Percentiles rank a stretch among this genome's conserved stretches.
Conservation (phyloP, 2,888 invertebrate species). For the Molanna angustata region DNA sequence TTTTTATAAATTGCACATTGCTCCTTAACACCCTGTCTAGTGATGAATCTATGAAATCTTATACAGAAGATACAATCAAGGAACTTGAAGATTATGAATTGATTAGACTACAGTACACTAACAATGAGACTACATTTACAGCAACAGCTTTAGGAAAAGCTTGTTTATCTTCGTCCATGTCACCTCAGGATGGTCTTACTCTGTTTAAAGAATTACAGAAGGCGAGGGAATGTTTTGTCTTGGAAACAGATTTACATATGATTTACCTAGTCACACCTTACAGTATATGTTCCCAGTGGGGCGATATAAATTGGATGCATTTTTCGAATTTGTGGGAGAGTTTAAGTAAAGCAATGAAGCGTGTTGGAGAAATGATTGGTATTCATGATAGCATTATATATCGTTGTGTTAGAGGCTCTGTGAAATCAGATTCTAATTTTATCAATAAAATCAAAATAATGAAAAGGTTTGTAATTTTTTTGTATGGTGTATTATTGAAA, state of each 20-base stretch:
- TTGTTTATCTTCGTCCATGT: slow-evolving; percentile 87
- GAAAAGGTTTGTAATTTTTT: slow-evolving; percentile 62
- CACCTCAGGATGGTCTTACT: slow-evolving; percentile 90
- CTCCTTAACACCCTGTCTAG: slow-evolving; percentile 37
- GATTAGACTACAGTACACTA: slow-evolving; percentile 60
- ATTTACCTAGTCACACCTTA: slow-evolving; percentile 95
- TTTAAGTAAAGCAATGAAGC: slow-evolving; percentile 72
- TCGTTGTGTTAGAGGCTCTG: slow-evolving; percentile 67
- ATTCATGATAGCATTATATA: slow-evolving; percentile 84
- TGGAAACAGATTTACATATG: slow-evolving; percentile 93
- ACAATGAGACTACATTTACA: slow-evolving; percentile 55
- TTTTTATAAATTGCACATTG: slow-evolving; percentile 80
- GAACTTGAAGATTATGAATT: slow-evolving; percentile 66
- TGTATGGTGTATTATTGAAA: neutral
- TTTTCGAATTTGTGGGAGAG: slow-evolving; percentile 80
- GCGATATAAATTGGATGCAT: slow-evolving; percentile 77
- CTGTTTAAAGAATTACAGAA: slow-evolving; percentile 87
- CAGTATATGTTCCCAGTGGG: slow-evolving; percentile 77
- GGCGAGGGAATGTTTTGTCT: slow-evolving; percentile 84
- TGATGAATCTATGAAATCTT: slow-evolving; percentile 37
- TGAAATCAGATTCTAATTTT: slow-evolving; percentile 53
- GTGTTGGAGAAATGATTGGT: slow-evolving; percentile 87
- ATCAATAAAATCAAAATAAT: slow-evolving; percentile 59
- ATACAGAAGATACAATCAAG: slow-evolving; percentile 38
- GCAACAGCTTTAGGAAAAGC: slow-evolving; percentile 90